These are phyloP conservation scores for Cryptoprocta ferox DNA, from an alignment of 2,797 vertebrate genomes.

Conservation along the genomic window DNA sequence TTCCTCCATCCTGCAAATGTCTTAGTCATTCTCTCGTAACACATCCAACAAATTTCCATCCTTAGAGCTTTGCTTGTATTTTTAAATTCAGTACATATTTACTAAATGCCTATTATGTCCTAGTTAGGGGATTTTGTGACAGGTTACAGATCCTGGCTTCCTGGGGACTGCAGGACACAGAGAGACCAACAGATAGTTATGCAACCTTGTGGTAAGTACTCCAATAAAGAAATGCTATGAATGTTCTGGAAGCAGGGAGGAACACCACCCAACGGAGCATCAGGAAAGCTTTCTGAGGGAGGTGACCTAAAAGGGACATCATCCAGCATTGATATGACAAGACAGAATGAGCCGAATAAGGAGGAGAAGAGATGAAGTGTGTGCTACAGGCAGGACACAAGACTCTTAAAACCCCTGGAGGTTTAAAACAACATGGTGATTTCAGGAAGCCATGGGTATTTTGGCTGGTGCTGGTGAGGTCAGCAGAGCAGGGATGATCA, in stretches of 20 bases:
- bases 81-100: constrained; percentile 38
- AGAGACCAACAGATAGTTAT: not conserved
- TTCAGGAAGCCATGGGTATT: not conserved
- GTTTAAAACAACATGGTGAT: not conserved
- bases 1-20: not conserved
- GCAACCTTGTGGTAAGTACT: not conserved
- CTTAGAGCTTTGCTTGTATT: constrained; percentile 12
- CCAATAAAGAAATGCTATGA: not conserved
- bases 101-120: constrained; percentile 7
- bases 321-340: not conserved
- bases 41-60: not conserved
- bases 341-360: not conserved
- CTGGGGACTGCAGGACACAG: not conserved
- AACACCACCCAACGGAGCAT: accelerated
- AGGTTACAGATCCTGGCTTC: not conserved
- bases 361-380: not conserved
- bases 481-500: not conserved
- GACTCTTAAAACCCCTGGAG: not conserved
- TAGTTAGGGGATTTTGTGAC: not conserved
- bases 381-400: not conserved
- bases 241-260: not conserved
- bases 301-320: not conserved
- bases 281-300: not conserved
- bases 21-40: not conserved
- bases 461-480: not conserved